Base-by-base conservation (phyloP, 2,888 invertebrate genomes). In the Drosophila greeni region DNA sequence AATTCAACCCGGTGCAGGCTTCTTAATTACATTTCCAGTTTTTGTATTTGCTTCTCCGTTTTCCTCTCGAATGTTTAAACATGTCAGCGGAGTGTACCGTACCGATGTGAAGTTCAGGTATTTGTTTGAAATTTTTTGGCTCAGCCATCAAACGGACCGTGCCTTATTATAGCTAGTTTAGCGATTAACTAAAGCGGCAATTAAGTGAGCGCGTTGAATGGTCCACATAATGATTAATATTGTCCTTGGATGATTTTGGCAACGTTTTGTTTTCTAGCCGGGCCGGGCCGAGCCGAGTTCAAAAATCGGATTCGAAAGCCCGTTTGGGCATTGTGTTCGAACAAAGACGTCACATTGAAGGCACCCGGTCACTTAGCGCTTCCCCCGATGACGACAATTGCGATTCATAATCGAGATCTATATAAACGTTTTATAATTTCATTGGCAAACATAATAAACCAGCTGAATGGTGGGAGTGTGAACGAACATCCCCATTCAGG, bases 21-120 rank as follows among this genome's bases (percentile, higher is more conserved):
- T 51, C 61, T 43, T 61, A 62, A 61, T 62, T 61, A 62, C 51
- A 42, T 51, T 62, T 51, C 61, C 61, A 61, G 61, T 62, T 62
- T 60, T 60, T 24, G 49, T 60, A 16, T 49, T 26, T 24, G 61
- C 34, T 49, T 60, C 57, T 49, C 49, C 42, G 61, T 43, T 42
- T 52, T 60, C 57, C 60, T 60, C 36, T 60, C 49, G 40, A 40
- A 23, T 51, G 12, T 42, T 48, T 47, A 48, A 58, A 61, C 39
- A 58, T 33, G 16, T 42, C 23, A 59, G 40, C 48, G n/a, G 39
- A 49, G 31, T 36, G 47, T 42, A 29, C 36, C 20, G n/a, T 3
- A 26, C 14, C 26, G 26, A 37, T 29, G n/a, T 12, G 20, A 23
- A 43, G 20, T 31, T 37, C 37, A 43, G 56, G 56, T 39, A 56